Conservation (phyloP, 2,797 vertebrate species). For the Pteropus rufus region DNA sequence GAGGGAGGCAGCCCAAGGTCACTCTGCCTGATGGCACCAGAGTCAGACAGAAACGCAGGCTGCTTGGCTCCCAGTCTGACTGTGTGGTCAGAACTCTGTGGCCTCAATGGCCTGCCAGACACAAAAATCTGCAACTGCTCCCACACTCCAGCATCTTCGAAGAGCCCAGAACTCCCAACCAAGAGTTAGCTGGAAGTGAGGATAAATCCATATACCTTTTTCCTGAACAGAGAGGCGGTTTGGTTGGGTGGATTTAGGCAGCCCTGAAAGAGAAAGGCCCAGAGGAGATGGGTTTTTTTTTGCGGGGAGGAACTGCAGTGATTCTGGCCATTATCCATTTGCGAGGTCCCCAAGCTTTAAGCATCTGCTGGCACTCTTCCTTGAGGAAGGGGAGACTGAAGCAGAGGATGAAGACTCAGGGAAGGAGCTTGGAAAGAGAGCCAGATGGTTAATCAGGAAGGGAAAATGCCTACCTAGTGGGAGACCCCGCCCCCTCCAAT, state of each 20-base stretch:
- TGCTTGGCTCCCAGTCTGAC: constrained; percentile 22
- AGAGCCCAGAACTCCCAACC: not conserved
- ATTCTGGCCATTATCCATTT: not conserved
- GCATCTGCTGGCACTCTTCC: not conserved
- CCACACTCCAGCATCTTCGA: not conserved
- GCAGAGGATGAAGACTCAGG: not conserved
- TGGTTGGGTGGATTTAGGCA: not conserved
- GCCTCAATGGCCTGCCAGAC: not conserved
- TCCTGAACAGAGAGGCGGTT: not conserved
- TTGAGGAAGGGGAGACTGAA: not conserved
- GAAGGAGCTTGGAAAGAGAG: not conserved
- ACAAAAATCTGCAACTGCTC: not conserved
- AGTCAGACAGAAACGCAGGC: constrained; percentile 33
- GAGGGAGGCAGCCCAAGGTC: constrained; percentile 58
- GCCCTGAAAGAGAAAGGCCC: not conserved
- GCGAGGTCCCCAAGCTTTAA: not conserved
- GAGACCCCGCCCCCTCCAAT: not conserved
- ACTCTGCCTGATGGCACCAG: not conserved
- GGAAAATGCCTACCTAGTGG: not conserved
- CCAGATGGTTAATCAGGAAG: not conserved
- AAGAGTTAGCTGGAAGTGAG: not conserved
- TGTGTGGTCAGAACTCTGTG: constrained; percentile 4
- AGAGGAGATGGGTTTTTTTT: not conserved
- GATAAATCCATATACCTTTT: not conserved
- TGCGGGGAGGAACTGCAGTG: not conserved